Evolutionary conservation across 2,113 vertebrate genomes (phyloP).

Genomic region (Tachuris rubrigastra): DNA sequence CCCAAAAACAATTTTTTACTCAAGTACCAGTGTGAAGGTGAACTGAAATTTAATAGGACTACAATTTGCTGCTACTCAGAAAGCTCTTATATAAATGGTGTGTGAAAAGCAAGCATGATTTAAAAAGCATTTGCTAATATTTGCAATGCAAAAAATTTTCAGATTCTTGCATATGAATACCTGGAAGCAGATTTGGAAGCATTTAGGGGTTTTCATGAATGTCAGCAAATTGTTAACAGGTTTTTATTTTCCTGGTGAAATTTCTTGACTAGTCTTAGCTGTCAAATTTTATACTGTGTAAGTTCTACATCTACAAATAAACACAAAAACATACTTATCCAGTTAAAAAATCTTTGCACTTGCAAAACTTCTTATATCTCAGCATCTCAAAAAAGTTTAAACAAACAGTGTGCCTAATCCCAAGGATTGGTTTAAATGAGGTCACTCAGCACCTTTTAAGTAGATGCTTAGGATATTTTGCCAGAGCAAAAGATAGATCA

Average conservation of each 20-base stretch:
- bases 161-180: constrained; percentile 56
- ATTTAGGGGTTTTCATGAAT: constrained; percentile 43
- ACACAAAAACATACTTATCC: constrained; percentile 51
- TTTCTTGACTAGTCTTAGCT: constrained; percentile 43
- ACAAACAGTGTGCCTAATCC: constrained; percentile 52
- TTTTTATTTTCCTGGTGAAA: constrained; percentile 64
- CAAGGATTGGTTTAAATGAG: constrained; percentile 44
- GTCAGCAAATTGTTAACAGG: constrained; percentile 69
- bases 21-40: neutral
- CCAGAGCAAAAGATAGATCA: neutral
- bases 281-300: constrained; percentile 8
- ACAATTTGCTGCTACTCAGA: constrained; percentile 43
- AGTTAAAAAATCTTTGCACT: constrained; percentile 44
- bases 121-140: constrained; percentile 60
- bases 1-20: neutral
- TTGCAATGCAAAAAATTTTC: constrained; percentile 60
- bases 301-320: constrained; percentile 55
- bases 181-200: constrained; percentile 62
- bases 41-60: constrained; percentile 48
- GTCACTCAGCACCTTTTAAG: constrained; percentile 48
- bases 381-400: constrained; percentile 47
- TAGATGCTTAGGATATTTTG: constrained; percentile 28
- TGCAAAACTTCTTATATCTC: constrained; percentile 43
- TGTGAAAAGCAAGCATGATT: constrained; percentile 54
- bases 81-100: constrained; percentile 38